Evolutionary conservation across 2,797 vertebrate genomes (phyloP), one percentile per base, ranked within the genome.

Genomic region (Emys orbicularis): DNA sequence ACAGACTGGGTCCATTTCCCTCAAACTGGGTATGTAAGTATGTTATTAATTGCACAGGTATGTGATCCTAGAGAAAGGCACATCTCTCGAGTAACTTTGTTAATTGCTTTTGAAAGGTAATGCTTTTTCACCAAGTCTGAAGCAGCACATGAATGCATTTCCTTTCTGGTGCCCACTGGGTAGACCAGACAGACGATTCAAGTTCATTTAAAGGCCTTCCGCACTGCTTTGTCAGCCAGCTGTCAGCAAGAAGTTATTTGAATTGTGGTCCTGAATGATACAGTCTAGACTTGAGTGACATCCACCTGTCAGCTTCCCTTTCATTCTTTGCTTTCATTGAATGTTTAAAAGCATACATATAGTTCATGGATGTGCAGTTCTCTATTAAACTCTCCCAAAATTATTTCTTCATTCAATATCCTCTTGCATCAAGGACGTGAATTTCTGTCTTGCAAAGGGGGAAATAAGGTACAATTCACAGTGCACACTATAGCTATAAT

Each of bases 211-310:
- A 93, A 96, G 91, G 47, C 31, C 86, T 96, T 93, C 83, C 12
- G 2, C 82, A 6, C 80, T 50, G 27, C 83, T 96, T 96, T 87
- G 54, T 96, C 95, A 96, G 50, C 94, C 83, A 92, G 49, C 92
- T 96, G 84, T 95, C 94, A 89, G 89, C 37, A 91, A 95, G 65
- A 96, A 95, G 53, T 88, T 79, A 27, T 92, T 94, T 91, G 41
- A 92, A 86, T 96, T 96, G 90, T 88, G 5, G 95, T 95, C 92
- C 84, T 93, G 86, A 96, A 52, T 94, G 92, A 85, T 97, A 91
- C 47, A 88, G 79, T 88, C 84, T 50, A 7, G 65, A 86, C 93
- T 95, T 91, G 89, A 83, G 87, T 74, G 93, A 83, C 31, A 72
- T 82, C 54, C 72, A 65, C 50, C 92, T 89, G 81, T 96, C 81